These are phyloP conservation scores for Anoura caudifer DNA, from an alignment of 2,113 vertebrate genomes.

Conservation along the genomic window DNA sequence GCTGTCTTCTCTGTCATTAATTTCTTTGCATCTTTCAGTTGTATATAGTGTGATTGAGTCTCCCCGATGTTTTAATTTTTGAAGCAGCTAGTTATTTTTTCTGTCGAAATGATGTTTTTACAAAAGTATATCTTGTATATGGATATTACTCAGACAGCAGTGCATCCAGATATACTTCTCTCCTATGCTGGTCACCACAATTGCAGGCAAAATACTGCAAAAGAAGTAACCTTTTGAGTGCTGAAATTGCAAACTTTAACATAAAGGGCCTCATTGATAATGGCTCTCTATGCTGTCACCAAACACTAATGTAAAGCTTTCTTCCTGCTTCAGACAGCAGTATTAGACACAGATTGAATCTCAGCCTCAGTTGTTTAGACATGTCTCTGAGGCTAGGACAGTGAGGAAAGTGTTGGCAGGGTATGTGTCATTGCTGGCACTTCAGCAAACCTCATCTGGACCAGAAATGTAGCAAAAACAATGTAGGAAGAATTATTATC, in stretches of 20 bases:
- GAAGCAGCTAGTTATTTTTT: slow-evolving; percentile 41
- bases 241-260: slow-evolving; percentile 19
- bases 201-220: slow-evolving; percentile 36
- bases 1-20: slow-evolving; percentile 10
- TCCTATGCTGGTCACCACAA: slow-evolving; percentile 44
- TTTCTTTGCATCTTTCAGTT: slow-evolving; percentile 56
- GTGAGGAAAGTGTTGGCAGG: slow-evolving; percentile 22
- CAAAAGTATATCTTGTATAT: slow-evolving; percentile 48
- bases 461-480: neutral
- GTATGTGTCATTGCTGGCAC: slow-evolving; percentile 50
- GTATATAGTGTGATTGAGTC: slow-evolving; percentile 37
- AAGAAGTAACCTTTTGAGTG: slow-evolving; percentile 51
- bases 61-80: slow-evolving; percentile 53
- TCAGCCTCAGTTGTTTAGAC: slow-evolving; percentile 28
- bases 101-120: slow-evolving; percentile 42
- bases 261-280: slow-evolving; percentile 48
- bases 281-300: slow-evolving; percentile 20
- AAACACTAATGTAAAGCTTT: slow-evolving; percentile 41
- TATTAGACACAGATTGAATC: slow-evolving; percentile 25
- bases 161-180: slow-evolving; percentile 37
- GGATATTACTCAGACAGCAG: slow-evolving; percentile 27
- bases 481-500: neutral
- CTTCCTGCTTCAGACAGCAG: slow-evolving; percentile 20
- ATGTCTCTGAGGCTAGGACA: slow-evolving; percentile 24
- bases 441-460: slow-evolving; percentile 54